Conservation (phyloP, 2,113 vertebrate species). For the Ardeotis arabs region DNA sequence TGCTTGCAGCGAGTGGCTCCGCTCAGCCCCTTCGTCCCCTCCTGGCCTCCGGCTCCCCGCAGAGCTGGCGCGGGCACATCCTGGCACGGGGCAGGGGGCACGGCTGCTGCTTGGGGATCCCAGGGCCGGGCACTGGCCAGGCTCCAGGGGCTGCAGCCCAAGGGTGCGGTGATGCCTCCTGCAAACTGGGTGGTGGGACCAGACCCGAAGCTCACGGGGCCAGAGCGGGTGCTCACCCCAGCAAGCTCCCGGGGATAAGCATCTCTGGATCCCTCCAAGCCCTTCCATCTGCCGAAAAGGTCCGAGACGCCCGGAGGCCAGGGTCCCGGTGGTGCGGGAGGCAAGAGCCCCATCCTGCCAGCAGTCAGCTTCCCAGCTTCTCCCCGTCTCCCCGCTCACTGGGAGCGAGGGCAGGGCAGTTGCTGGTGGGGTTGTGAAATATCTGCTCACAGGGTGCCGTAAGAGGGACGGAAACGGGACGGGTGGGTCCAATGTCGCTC, state of each 20-base stretch:
- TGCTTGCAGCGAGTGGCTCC: background rate
- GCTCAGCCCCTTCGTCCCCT: background rate
- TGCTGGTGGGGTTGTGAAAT: background rate
- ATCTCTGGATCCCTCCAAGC: background rate
- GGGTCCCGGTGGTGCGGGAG: background rate
- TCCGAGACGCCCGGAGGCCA: accelerated
- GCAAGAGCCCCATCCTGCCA: background rate
- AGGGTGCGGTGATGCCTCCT: background rate
- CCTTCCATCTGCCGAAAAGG: background rate
- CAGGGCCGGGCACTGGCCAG: accelerated
- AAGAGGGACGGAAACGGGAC: background rate
- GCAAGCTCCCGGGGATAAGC: accelerated
- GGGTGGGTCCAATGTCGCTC: accelerated
- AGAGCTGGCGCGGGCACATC: background rate
- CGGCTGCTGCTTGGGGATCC: background rate
- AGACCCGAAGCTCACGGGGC: background rate
- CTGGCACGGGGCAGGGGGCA: accelerated
- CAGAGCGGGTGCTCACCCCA: accelerated
- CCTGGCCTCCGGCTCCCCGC: background rate
- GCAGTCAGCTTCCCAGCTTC: background rate
- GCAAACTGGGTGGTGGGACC: background rate
- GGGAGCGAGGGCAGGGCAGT: background rate
- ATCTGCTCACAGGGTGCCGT: background rate
- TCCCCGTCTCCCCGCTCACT: accelerated
- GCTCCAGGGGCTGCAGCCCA: background rate